phyloP scores from a whole-genome alignment of 2,888 invertebrate species.

The Auanema freiburgensis region DNA sequence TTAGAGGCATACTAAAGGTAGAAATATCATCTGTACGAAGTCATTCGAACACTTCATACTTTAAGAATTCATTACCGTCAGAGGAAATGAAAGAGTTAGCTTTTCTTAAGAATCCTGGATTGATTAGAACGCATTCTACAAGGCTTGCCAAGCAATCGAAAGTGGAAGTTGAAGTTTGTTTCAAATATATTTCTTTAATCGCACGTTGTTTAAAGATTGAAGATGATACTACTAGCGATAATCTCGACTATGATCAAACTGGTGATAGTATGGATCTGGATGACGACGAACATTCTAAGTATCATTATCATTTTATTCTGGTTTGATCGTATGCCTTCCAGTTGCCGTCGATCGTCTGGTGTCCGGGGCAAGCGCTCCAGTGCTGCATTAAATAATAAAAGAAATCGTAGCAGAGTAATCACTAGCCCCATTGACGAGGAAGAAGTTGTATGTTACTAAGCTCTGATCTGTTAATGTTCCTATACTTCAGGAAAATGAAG shows the following conservation, averaged over 20 bases:
- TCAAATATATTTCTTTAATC: too few relatives aligned
- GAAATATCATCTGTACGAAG: neutral
- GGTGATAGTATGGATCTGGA: conserved; percentile 31
- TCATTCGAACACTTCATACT: neutral
- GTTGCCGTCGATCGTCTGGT: conserved; percentile 2
- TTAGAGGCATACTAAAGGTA: conserved; percentile 40
- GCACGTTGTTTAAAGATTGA: conserved; percentile 10
- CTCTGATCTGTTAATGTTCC: neutral
- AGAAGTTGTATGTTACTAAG: neutral
- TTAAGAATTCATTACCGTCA: neutral
- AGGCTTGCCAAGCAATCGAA: neutral
- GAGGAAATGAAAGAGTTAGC: conserved; percentile 1
- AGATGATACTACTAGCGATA: conserved; percentile 29
- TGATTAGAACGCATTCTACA: neutral
- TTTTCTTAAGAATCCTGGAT: neutral
- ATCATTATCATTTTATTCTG: neutral
- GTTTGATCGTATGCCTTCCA: neutral
- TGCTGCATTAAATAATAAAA: conserved; percentile 9
- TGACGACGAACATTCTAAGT: neutral
- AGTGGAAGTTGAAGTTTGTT: neutral
- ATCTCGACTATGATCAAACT: conserved; percentile 41
- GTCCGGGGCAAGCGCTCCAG: conserved; percentile 10
- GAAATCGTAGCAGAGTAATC: conserved; percentile 8
- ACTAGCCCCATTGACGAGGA: conserved; percentile 14
- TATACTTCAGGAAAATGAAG: neutral